phyloP scores from a whole-genome alignment of 2,797 vertebrate species.

The Chelon labrosus region DNA sequence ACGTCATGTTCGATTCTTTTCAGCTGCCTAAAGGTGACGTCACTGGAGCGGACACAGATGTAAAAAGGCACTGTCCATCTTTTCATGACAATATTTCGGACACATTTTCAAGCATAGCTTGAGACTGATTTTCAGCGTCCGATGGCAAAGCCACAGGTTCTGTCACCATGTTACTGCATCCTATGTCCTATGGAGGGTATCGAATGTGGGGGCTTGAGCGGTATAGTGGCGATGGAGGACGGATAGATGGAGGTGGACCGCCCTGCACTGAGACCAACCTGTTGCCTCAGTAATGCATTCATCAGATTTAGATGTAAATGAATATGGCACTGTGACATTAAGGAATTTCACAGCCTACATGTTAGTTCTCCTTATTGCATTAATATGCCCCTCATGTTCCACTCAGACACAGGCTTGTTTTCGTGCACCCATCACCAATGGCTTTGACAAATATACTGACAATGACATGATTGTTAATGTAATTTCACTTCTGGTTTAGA shows the following conservation, averaged over 20 bases:
- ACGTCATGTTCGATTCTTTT: conserved; percentile 78
- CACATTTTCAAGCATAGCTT: neutral
- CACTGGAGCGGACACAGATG: conserved; percentile 62
- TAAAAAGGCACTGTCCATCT: conserved; percentile 53
- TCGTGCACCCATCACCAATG: conserved; percentile 54
- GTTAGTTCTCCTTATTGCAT: conserved; percentile 72
- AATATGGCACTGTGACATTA: conserved; percentile 78
- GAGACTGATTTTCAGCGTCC: neutral
- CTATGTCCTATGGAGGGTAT: conserved; percentile 31
- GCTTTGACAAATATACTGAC: conserved; percentile 61
- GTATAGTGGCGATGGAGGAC: conserved; percentile 21
- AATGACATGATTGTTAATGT: conserved; percentile 43
- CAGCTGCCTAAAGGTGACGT: conserved; percentile 75
- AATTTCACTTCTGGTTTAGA: conserved; percentile 51
- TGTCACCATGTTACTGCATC: conserved; percentile 24
- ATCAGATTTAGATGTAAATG: conserved; percentile 73
- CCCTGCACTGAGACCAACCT: conserved; percentile 69
- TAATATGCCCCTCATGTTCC: conserved; percentile 81
- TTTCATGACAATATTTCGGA: conserved; percentile 15
- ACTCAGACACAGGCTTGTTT: conserved; percentile 69
- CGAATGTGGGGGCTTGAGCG: conserved; percentile 26
- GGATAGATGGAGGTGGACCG: conserved; percentile 53
- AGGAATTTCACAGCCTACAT: conserved; percentile 72
- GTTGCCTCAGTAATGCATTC: conserved; percentile 78
- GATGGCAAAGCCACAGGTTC: conserved; percentile 7